A percentile compares a stretch with the other conserved stretches of the same genome.
These are phyloP conservation scores for Cercocebus atys DNA, from an alignment of 2,113 vertebrate species.

Conservation along the genomic window DNA sequence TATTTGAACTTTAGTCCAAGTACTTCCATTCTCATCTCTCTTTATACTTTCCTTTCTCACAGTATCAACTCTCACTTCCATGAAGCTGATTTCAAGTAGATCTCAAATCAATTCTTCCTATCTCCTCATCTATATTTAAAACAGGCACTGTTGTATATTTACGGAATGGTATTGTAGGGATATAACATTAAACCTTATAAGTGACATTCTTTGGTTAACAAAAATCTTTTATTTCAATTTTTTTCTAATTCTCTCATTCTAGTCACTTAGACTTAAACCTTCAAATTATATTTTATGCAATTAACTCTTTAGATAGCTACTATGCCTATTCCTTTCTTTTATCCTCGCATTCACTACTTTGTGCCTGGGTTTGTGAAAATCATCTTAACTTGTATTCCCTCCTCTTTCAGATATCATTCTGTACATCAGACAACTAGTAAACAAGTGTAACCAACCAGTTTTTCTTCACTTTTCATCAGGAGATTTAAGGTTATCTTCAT, in stretches of 20 bases:
- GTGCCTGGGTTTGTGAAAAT: background rate
- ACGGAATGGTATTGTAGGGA: background rate
- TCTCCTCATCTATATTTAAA: background rate
- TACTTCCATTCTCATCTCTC: background rate
- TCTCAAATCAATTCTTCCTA: background rate
- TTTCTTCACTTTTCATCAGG: background rate
- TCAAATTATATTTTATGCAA: background rate
- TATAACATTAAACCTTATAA: background rate
- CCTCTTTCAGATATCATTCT: background rate
- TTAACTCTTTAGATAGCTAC: background rate
- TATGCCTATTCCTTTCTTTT: background rate
- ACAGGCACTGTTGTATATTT: background rate
- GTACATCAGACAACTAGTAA: background rate
- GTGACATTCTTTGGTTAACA: background rate
- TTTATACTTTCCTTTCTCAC: background rate
- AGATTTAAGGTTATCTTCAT: background rate
- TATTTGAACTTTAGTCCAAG: background rate
- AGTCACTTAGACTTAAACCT: background rate
- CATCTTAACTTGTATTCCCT: background rate
- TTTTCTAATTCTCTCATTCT: background rate
- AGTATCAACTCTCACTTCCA: background rate
- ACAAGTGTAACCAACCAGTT: background rate
- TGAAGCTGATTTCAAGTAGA: background rate
- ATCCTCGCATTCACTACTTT: background rate
- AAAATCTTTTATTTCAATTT: background rate